These are phyloP conservation scores for Pilophorus perplexus DNA, from an alignment of 2,888 invertebrate species.

Conservation along the genomic window DNA sequence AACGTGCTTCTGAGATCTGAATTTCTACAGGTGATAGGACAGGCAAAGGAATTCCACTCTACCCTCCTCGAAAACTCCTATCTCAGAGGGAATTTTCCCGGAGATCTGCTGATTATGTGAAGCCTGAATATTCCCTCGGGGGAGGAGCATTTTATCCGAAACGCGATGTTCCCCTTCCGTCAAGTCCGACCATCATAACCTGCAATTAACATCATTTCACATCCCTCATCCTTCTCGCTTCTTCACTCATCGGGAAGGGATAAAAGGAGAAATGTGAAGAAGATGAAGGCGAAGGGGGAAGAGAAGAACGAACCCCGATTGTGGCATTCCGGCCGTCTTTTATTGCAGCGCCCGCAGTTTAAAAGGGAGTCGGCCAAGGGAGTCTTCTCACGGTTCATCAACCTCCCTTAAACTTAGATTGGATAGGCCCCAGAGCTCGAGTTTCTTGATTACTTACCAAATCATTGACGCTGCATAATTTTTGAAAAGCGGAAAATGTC, in stretches of 20 bases:
- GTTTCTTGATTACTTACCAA: constrained; percentile 2
- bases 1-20: too few relatives aligned
- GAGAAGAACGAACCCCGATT: constrained; percentile 10
- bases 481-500: constrained; percentile 4
- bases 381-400: constrained; percentile 30
- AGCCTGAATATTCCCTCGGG: constrained; percentile 5
- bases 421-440: constrained; percentile 19
- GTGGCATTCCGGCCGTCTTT: constrained; percentile 28
- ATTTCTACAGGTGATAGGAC: too few relatives aligned
- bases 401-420: constrained; percentile 35
- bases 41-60: too few relatives aligned
- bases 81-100: neutral
- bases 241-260: constrained; percentile 14
- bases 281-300: neutral
- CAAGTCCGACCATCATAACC: constrained; percentile 19
- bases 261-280: constrained; percentile 33
- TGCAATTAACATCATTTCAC: constrained; percentile 38
- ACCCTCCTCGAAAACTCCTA: neutral
- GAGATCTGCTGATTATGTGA: constrained; percentile 9
- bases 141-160: constrained; percentile 23
- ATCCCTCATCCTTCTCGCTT: constrained; percentile 21
- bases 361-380: constrained; percentile 8
- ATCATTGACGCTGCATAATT: constrained; percentile 33
- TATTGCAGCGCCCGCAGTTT: constrained; percentile 35
- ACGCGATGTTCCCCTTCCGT: constrained; percentile 21